Base-by-base conservation (phyloP, 1,140 invertebrate species). In the Drosophila bifasciata region DNA sequence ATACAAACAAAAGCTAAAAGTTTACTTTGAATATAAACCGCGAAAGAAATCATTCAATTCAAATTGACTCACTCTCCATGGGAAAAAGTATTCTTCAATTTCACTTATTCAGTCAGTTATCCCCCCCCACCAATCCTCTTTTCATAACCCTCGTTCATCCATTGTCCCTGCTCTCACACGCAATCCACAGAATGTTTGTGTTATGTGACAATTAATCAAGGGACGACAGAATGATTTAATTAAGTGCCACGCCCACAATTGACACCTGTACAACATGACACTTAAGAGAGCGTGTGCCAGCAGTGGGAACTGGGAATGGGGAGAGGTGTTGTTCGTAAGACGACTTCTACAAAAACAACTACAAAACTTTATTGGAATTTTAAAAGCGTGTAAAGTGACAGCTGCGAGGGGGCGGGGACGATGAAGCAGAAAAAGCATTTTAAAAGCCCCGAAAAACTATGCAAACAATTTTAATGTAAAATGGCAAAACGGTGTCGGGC, bases 401-500 rank as follows among this genome's bases (percentile, higher is more conserved):
- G 68, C 63, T 78, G 67, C 59, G 41, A 52, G 48, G 57, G 57
- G 32, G 56, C 56, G 62, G 68, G 67, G 62, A 68, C 48, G 48
- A 7, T 25, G 23, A 6, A 25, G 46, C 52, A 63, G 28, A 50
- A 60, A 44, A 57, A 28, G 46, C 68, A 62, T 49, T 55, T 39
- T 17, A 11, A 45, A 25, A 23, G n/a, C n/a, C 49, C 55, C 43
- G n/a, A 71, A 88, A 75, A 86, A 86, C 77, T 86, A 86, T 86
- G 83, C 83, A 45, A 81, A 80, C 61, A 86, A 86, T 86, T 88
- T 86, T 86, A 86, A 86, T 86, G 81, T 69, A 73, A 83, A 88
- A 67, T 86, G 76, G 77, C 78, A 46, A 17, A 59, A 55, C 62
- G 72, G 63, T 74, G 62, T 67, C 49, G 32, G 11, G 19, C 43